Conservation (phyloP, 2,113 vertebrate genomes). For the Canis aureus region DNA sequence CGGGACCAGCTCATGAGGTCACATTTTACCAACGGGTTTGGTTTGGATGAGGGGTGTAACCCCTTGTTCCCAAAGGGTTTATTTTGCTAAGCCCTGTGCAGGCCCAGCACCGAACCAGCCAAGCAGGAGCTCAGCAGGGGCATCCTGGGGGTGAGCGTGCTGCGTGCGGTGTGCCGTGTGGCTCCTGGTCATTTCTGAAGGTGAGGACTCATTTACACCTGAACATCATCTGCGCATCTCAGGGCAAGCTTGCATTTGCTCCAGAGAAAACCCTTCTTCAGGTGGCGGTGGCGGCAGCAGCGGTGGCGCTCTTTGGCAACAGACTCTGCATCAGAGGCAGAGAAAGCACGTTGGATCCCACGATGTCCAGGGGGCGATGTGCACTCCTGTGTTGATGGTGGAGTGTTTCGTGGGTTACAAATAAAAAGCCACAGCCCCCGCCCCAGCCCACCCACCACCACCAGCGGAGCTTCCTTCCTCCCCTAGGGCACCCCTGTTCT, state of each 20-base stretch:
- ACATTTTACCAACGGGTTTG: not conserved
- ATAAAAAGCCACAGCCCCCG: not conserved
- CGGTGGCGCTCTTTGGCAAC: not conserved
- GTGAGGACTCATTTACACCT: not conserved
- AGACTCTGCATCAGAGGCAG: not conserved
- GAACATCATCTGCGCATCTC: not conserved
- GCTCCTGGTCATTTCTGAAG: not conserved
- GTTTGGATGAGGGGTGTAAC: fast-evolving
- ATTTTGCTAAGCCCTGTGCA: not conserved
- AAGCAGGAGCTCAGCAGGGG: fast-evolving
- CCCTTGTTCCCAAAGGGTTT: fast-evolving
- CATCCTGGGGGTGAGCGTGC: fast-evolving
- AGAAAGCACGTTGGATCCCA: fast-evolving
- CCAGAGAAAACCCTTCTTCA: not conserved
- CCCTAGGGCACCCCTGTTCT: not conserved
- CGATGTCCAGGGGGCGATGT: fast-evolving
- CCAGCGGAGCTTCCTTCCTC: not conserved
- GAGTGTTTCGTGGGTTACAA: not conserved
- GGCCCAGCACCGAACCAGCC: not conserved
- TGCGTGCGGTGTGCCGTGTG: fast-evolving
- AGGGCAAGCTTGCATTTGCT: not conserved
- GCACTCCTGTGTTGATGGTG: fast-evolving
- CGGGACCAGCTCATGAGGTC: fast-evolving
- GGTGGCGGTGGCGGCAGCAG: not conserved
- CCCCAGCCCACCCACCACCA: not conserved